These are phyloP conservation scores for Reticulitermes lucifugus DNA, from an alignment of 2,888 invertebrate genomes.

Conservation along the genomic window DNA sequence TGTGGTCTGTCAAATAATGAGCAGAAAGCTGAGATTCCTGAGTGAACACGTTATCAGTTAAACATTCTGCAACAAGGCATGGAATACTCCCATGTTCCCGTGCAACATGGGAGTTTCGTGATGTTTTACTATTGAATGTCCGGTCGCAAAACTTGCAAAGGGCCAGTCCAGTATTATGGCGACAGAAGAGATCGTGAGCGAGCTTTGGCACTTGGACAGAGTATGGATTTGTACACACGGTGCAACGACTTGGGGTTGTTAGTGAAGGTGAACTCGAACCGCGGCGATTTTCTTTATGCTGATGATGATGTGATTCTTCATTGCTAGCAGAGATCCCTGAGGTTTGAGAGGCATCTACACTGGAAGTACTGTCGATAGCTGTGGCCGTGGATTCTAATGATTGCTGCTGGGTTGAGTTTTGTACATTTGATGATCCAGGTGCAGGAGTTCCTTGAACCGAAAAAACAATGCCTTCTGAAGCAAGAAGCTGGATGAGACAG, in stretches of 20 bases:
- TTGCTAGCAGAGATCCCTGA: conserved; percentile 47
- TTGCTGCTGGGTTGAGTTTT: conserved; percentile 38
- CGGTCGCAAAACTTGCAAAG: conserved; percentile 51
- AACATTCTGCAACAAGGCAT: conserved; percentile 47
- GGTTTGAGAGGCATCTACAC: conserved; percentile 45
- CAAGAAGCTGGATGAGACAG: conserved; percentile 53
- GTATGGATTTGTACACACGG: conserved; percentile 52
- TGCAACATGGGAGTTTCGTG: conserved; percentile 45
- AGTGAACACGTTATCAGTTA: conserved; percentile 43
- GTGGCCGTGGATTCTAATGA: conserved; percentile 17
- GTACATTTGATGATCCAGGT: conserved; percentile 46
- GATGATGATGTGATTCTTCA: conserved; percentile 39
- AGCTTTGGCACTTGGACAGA: conserved; percentile 53
- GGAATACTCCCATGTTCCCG: conserved; percentile 49
- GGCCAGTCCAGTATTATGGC: conserved; percentile 44
- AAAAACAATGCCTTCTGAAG: conserved; percentile 51
- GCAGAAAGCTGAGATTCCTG: conserved; percentile 48
- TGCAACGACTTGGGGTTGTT: conserved; percentile 45
- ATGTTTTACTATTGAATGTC: conserved; percentile 46
- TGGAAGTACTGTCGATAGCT: conserved; percentile 44
- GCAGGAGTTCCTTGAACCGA: conserved; percentile 50
- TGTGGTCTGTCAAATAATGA: conserved; percentile 50
- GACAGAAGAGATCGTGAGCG: conserved; percentile 53
- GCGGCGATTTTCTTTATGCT: conserved; percentile 27
- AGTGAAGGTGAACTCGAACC: conserved; percentile 23